Evolutionary conservation across 2,113 vertebrate species (phyloP), one percentile per base, ranked within the genome.

Genomic region (Ceratotherium simum): DNA sequence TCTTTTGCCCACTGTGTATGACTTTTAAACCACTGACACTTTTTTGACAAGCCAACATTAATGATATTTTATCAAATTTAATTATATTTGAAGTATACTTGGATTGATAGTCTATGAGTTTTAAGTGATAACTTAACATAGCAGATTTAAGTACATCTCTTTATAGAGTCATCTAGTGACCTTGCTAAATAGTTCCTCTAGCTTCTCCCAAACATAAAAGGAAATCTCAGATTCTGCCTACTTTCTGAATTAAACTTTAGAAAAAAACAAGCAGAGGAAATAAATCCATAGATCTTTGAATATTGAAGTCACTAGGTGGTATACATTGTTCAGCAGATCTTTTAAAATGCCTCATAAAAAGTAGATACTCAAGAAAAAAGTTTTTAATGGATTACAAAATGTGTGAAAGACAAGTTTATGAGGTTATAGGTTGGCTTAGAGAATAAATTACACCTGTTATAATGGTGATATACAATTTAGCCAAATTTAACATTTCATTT

Each of bases 401-500:
- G 5, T 12, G 20, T 6, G 13, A 90, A 95, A 67, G 36, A 86
- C 1, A 95, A 48, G n/a, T 18, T 64, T 23, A 79, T 87, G 42
- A 90, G 10, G 6, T 75, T 64, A 60, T 5, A 75, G 46, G 3
- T n/a, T 79, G 16, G 5, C 2, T 79, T 79, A 62, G 16, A 87
- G 29, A 62, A 54, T 67, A 51, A 58, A 79, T 79, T 62, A 62
- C 14, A 75, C 16, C 36, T 83, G 11, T 58, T 69, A 48, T 23
- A 67, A 64, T 21, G 20, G 36, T 82, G 42, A 78, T 60, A 2
- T 73, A 79, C 93, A 96, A 58, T 93, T 80, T 29, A 62, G 7
- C 48, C n/a, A 67, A 58, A 18, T 88, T 83, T 56, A 69, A 94
- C 8, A 36, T 88, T 95, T 73, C 27, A 70, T 91, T 76, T 90